These are phyloP conservation scores for Amorpha juglandis DNA, from an alignment of 2,888 invertebrate genomes.

Conservation along the genomic window DNA sequence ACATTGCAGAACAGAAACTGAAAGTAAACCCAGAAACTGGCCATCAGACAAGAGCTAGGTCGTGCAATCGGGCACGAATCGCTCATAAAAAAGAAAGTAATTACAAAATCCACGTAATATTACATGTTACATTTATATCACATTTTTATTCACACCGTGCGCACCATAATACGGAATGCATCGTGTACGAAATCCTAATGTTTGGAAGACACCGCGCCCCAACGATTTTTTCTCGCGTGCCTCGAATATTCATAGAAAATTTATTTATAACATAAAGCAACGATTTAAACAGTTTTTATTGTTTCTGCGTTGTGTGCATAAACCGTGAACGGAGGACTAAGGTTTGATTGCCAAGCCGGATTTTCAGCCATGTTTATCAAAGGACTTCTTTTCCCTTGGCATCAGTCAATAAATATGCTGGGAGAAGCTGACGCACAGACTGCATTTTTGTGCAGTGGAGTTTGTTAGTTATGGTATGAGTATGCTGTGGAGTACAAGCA, in stretches of 20 bases:
- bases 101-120: neutral
- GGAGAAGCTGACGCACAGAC: too few relatives aligned
- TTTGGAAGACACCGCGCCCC: conserved; percentile 8
- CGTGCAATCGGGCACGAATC: neutral
- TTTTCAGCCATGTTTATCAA: too few relatives aligned
- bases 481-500: too few relatives aligned
- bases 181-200: neutral
- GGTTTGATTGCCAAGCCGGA: too few relatives aligned
- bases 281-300: neutral
- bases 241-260: neutral
- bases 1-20: too few relatives aligned
- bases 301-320: neutral
- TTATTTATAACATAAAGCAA: neutral
- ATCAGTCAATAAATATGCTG: too few relatives aligned
- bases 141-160: neutral
- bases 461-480: too few relatives aligned
- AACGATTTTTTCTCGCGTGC: neutral
- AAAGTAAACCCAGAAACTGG: too few relatives aligned
- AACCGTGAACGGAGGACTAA: too few relatives aligned
- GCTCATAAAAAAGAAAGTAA: neutral
- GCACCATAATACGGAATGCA: neutral
- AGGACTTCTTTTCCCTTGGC: too few relatives aligned
- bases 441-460: too few relatives aligned
- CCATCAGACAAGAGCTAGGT: too few relatives aligned
- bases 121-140: neutral